These are phyloP conservation scores for Lepidurus apus DNA, from an alignment of 1,140 invertebrate species.

Conservation along the genomic window DNA sequence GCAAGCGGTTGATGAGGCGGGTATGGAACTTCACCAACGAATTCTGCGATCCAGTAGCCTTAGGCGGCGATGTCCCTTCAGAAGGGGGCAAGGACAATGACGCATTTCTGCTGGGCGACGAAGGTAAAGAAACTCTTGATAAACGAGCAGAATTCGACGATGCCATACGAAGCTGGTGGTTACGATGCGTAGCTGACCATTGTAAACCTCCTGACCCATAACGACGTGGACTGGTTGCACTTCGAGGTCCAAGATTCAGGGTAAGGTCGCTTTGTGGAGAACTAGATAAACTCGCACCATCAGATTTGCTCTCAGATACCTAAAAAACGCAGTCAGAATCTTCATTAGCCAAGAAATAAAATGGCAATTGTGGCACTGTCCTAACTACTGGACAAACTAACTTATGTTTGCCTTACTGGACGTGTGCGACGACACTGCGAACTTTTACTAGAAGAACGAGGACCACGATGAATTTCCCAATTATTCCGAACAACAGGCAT, in stretches of 20 bases:
- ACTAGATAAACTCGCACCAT: background rate
- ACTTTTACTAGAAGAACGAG: background rate
- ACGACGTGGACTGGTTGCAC: background rate
- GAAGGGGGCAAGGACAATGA: background rate
- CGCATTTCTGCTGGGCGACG: background rate
- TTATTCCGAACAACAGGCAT: conserved; percentile 9
- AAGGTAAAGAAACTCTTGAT: background rate
- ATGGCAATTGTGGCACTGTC: background rate
- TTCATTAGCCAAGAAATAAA: background rate
- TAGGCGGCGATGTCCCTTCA: background rate
- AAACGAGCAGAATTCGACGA: background rate
- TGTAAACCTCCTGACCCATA: background rate
- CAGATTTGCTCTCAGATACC: background rate
- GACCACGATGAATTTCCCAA: background rate
- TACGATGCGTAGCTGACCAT: background rate
- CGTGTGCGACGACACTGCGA: background rate
- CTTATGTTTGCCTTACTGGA: background rate
- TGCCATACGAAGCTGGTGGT: background rate
- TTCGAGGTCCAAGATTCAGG: background rate
- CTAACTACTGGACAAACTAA: background rate
- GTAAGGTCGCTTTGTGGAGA: background rate
- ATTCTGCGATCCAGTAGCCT: background rate
- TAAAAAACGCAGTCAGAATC: background rate
- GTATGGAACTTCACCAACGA: background rate
- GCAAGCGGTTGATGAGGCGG: background rate